Conservation (phyloP, 1,140 invertebrate genomes). For the Cylas formicarius region DNA sequence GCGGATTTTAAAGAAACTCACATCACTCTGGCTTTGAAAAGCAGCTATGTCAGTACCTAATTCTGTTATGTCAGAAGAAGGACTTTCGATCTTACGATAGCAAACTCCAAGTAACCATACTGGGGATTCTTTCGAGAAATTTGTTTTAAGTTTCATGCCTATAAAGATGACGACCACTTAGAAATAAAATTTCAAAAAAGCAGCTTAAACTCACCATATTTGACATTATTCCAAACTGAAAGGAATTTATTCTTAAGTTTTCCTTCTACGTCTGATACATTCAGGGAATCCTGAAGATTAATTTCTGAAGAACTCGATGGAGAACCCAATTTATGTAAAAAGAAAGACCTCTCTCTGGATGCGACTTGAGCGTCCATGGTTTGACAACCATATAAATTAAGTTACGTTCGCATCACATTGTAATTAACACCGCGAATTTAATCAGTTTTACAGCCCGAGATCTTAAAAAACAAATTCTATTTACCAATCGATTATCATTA, state of each 20-base stretch:
- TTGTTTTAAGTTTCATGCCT: constrained; percentile 64
- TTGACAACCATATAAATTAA: constrained; percentile 3
- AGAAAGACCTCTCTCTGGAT: constrained; percentile 24
- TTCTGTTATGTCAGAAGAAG: constrained; percentile 60
- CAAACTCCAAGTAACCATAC: constrained; percentile 75
- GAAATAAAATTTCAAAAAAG: constrained; percentile 10
- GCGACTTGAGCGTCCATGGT: constrained; percentile 29
- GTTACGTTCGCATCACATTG: not conserved
- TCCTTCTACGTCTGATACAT: constrained; percentile 45
- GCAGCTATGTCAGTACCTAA: constrained; percentile 41
- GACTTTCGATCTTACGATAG: constrained; percentile 62
- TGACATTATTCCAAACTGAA: constrained; percentile 86
- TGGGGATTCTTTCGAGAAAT: constrained; percentile 78
- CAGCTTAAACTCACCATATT: constrained; percentile 59
- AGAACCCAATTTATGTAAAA: constrained; percentile 23
- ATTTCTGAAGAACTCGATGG: constrained; percentile 19
- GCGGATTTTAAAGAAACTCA: constrained; percentile 20
- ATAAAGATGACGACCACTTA: constrained; percentile 19
- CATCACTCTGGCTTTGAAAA: constrained; percentile 34
- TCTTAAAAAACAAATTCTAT: constrained; percentile 5
- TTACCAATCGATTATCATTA: constrained; percentile 10
- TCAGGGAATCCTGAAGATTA: constrained; percentile 37
- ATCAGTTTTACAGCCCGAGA: not conserved
- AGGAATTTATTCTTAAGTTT: constrained; percentile 74
- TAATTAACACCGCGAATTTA: not conserved